Percentiles rank a stretch among this genome's conserved stretches.
Conservation (phyloP, 2,797 vertebrate genomes). For the Poeciliopsis presidionis region DNA sequence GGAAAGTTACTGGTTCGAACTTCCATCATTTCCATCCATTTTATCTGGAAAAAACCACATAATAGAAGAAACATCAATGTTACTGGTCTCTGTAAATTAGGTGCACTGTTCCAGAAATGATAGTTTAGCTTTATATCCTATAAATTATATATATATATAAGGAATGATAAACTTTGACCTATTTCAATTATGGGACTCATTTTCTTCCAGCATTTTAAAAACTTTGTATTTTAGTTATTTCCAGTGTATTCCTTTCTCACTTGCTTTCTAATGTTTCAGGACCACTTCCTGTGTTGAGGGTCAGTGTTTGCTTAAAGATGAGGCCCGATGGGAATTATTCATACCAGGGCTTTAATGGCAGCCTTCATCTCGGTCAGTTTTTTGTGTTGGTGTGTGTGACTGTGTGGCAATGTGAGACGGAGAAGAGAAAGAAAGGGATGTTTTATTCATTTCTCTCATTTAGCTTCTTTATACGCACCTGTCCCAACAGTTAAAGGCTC, state of each 20-base stretch:
- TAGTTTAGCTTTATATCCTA: neutral
- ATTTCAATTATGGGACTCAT: neutral
- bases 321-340: slow-evolving; percentile 94
- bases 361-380: slow-evolving; percentile 73
- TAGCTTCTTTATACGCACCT: slow-evolving; percentile 94
- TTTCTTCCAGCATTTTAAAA: neutral
- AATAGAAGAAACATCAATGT: neutral
- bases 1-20: neutral
- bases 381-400: slow-evolving; percentile 21
- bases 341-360: slow-evolving; percentile 97
- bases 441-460: slow-evolving; percentile 99
- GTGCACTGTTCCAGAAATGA: neutral
- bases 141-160: neutral
- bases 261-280: slow-evolving; percentile 49
- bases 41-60: neutral
- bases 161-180: neutral
- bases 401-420: slow-evolving; percentile 35
- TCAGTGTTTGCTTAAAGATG: slow-evolving; percentile 89
- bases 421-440: slow-evolving; percentile 72
- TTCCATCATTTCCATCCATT: neutral
- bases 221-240: slow-evolving; percentile 9
- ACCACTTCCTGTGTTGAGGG: slow-evolving; percentile 87
- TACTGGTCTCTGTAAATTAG: neutral
- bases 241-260: neutral
- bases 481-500: slow-evolving; percentile 95